phyloP scores from a whole-genome alignment of 2,888 invertebrate species.

The Ornithoptera priamus region DNA sequence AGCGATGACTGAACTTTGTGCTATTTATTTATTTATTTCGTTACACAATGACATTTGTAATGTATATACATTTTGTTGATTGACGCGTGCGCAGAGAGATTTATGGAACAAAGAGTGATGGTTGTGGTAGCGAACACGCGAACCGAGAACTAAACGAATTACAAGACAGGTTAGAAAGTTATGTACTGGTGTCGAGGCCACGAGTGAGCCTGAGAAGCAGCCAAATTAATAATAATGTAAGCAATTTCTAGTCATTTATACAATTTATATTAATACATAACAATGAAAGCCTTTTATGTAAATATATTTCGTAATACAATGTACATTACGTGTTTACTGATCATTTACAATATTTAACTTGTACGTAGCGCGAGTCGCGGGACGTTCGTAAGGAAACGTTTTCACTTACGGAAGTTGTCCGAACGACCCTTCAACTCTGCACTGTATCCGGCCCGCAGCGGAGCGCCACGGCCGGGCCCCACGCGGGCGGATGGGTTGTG shows the following conservation, averaged over 20 bases:
- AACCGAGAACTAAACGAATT: slow-evolving; percentile 65
- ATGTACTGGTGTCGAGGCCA: slow-evolving; percentile 41
- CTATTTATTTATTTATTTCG: too few species aligned
- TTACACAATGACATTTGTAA: too few species aligned
- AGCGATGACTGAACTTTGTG: slow-evolving; percentile 16
- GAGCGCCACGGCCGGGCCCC: slow-evolving; percentile 61
- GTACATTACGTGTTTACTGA: slow-evolving; percentile 38
- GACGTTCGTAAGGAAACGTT: slow-evolving; percentile 41
- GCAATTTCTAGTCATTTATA: slow-evolving; percentile 44
- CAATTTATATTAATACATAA: slow-evolving; percentile 27
- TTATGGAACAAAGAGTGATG: too few species aligned
- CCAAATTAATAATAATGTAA: slow-evolving; percentile 39
- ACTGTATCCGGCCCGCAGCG: too few species aligned
- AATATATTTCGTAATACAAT: slow-evolving; percentile 43
- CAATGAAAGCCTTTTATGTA: slow-evolving; percentile 37
- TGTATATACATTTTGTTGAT: not conserved
- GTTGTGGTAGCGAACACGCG: slow-evolving; percentile 3
- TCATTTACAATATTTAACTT: not conserved
- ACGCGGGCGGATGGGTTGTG: slow-evolving; percentile 70
- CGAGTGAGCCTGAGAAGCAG: slow-evolving; percentile 41
- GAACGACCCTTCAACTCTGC: slow-evolving; percentile 37
- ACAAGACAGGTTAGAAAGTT: slow-evolving; percentile 62
- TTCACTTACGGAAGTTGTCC: slow-evolving; percentile 67
- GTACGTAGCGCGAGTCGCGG: too few species aligned
- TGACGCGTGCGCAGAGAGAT: too few species aligned